phyloP scores from a whole-genome alignment of 2,797 vertebrate species.

The Pangasius sanitwongsei region DNA sequence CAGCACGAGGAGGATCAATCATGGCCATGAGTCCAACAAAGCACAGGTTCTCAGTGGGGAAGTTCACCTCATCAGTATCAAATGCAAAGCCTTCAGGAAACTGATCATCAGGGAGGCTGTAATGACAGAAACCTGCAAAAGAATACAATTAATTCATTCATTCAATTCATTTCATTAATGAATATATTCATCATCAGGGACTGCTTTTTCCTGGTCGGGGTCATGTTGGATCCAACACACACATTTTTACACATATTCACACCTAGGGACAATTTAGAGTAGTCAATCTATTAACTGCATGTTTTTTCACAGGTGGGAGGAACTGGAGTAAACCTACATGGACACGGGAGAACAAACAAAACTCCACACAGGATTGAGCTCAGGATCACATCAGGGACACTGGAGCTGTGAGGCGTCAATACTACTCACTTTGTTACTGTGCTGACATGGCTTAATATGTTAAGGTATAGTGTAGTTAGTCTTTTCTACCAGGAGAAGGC shows the following conservation, averaged over 20 bases:
- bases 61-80: constrained; percentile 90
- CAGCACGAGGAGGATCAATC: constrained; percentile 95
- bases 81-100: constrained; percentile 89
- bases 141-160: background rate
- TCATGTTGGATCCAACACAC: background rate
- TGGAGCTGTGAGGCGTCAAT: background rate
- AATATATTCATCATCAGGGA: background rate
- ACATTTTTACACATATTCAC: background rate
- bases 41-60: constrained; percentile 91
- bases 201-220: background rate
- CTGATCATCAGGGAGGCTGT: constrained; percentile 85
- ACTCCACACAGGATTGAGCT: background rate
- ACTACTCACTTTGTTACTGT: background rate
- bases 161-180: background rate
- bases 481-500: background rate
- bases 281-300: background rate
- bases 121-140: constrained; percentile 88
- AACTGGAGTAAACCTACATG: background rate
- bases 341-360: background rate
- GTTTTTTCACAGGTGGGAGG: background rate
- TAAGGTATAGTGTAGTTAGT: background rate
- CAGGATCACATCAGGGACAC: background rate
- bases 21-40: constrained; percentile 94
- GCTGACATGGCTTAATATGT: background rate
- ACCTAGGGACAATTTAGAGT: background rate